phyloP scores from a whole-genome alignment of 2,797 vertebrate genomes.

The Oryzias dopingdopingensis region DNA sequence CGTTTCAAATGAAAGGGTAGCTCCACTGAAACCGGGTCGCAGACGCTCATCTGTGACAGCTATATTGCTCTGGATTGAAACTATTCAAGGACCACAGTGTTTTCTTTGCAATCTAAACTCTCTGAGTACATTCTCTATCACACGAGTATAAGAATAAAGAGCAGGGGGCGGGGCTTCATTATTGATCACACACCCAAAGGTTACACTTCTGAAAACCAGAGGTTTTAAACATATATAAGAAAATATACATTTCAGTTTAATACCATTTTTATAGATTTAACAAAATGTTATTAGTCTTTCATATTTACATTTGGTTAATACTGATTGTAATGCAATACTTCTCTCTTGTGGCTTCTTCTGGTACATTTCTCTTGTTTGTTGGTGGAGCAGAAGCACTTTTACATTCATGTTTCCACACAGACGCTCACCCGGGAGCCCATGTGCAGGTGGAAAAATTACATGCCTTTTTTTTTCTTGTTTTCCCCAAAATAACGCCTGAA shows the following conservation, averaged over 20 bases:
- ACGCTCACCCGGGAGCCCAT: slow-evolving; percentile 47
- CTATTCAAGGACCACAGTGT: slow-evolving; percentile 76
- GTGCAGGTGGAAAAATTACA: slow-evolving; percentile 53
- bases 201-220: slow-evolving; percentile 63
- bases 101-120: slow-evolving; percentile 67
- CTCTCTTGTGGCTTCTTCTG: slow-evolving; percentile 36
- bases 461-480: slow-evolving; percentile 27
- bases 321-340: slow-evolving; percentile 76
- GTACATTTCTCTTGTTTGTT: slow-evolving; percentile 64
- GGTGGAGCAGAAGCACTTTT: slow-evolving; percentile 70
- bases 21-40: slow-evolving; percentile 49
- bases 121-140: slow-evolving; percentile 73
- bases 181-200: slow-evolving; percentile 61
- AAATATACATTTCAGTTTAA: slow-evolving; percentile 75
- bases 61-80: slow-evolving; percentile 74
- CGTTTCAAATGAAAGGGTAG: slow-evolving; percentile 50
- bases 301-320: slow-evolving; percentile 77
- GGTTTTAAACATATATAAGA: slow-evolving; percentile 68
- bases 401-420: slow-evolving; percentile 77
- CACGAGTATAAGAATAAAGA: slow-evolving; percentile 73
- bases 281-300: slow-evolving; percentile 68
- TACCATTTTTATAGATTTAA: slow-evolving; percentile 60
- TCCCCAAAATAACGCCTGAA: slow-evolving; percentile 26
- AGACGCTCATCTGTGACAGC: slow-evolving; percentile 42
- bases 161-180: slow-evolving; percentile 40